Base-by-base conservation (phyloP, 2,113 vertebrate species). In the Lates calcarifer region DNA sequence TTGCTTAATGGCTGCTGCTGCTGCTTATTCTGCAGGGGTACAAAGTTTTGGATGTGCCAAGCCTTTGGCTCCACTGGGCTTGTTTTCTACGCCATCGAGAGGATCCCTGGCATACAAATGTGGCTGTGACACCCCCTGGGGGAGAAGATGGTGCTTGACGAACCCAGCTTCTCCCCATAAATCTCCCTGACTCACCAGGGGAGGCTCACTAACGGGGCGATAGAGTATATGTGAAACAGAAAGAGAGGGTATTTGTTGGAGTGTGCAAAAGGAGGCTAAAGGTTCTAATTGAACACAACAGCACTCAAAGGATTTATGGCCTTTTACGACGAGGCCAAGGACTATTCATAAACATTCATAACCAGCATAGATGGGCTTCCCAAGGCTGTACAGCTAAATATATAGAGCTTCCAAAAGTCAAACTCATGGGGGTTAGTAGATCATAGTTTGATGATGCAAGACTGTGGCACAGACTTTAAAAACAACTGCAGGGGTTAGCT, bases 81-180 rank as follows among this genome's bases (percentile, higher is more conserved):
- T 92, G 84, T 93, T 86, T 78, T 93, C 87, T 85, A 89, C 74
- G 11, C 72, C 68, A 83, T 57, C 31, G 49, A 91, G 86, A 86
- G 68, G 60, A 86, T 92, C 86, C 75, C 35, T 74, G 87, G 94
- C 85, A 94, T 94, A 94, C 91, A 93, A 93, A 94, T 93, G 87
- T 68, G 90, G 84, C 76, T 75, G 85, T 82, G 89, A 82, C 90
- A 87, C 86, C 90, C 88, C 79, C 85, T 33, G 20, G 64, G 90
- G 84, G 92, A 79, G 81, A 84, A 90, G 84, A 87, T 53, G 56
- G 73, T 31, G 64, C 87, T 92, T 90, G 86, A 91, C 89, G 69
- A 94, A 93, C 86, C 81, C 88, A 87, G 84, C 80, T 65, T 82
- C 80, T 86, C 79, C 89, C 91, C 90, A 93, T 95, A 94, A 95